Percentiles rank a stretch among this genome's conserved stretches.
Evolutionary conservation across 2,888 invertebrate species (phyloP).

Genomic region (Thymelicus sylvestris): DNA sequence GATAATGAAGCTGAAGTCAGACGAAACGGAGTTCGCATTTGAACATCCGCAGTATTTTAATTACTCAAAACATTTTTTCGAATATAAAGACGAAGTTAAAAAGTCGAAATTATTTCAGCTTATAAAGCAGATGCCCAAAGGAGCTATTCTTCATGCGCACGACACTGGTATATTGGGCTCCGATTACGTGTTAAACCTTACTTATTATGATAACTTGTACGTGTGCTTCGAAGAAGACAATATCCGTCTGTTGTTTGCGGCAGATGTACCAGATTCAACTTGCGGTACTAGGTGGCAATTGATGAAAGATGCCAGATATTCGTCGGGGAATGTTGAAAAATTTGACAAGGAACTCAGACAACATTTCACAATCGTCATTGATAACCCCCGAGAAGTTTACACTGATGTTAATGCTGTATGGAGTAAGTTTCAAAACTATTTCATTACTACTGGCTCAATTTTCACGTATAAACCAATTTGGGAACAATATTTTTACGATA

Average conservation of each 20-base stretch:
- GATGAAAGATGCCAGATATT: conserved; percentile 75
- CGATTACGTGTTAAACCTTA: conserved; percentile 86
- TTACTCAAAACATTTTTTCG: conserved; percentile 88
- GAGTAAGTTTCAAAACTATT: conserved; percentile 84
- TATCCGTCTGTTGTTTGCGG: conserved; percentile 62
- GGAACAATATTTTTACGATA: conserved; percentile 87
- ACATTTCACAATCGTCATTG: conserved; percentile 82
- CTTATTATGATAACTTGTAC: conserved; percentile 86
- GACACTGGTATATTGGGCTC: conserved; percentile 86
- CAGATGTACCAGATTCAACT: conserved; percentile 48
- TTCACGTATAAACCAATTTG: conserved; percentile 87
- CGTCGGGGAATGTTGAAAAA: conserved; percentile 69
- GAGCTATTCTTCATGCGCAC: conserved; percentile 88
- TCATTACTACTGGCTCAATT: conserved; percentile 78
- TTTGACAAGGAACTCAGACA: conserved; percentile 83
- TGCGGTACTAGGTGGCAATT: conserved; percentile 76
- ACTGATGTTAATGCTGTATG: conserved; percentile 85
- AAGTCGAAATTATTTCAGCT: conserved; percentile 86
- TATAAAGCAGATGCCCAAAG: conserved; percentile 90
- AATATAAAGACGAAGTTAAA: conserved; percentile 84
- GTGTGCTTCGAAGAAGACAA: conserved; percentile 70
- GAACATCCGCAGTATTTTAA: conserved; percentile 80
- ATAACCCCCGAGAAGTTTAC: conserved; percentile 74
- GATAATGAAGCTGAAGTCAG: conserved; percentile 83
- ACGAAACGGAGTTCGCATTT: conserved; percentile 79